Evolutionary conservation across 2,888 invertebrate genomes (phyloP).

Genomic region (Teleogryllus oceanicus): DNA sequence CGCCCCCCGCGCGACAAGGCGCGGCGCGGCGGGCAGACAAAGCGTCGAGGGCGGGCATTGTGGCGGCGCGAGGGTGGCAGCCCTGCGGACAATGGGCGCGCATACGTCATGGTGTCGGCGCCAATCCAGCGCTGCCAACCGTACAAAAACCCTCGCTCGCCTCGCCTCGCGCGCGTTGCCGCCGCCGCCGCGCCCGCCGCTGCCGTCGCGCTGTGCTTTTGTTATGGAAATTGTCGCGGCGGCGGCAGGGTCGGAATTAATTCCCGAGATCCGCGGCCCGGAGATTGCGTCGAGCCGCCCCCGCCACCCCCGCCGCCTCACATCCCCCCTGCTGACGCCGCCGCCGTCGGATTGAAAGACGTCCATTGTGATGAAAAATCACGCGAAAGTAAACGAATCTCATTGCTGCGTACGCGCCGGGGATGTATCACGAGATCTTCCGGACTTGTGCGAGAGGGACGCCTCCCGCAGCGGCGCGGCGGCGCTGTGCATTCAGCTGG

Average conservation of each 20-base stretch:
- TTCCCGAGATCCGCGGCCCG: slow-evolving; percentile 1
- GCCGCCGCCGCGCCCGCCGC: background rate
- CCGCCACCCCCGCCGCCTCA: background rate
- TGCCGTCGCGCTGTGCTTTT: background rate
- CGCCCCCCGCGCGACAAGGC: background rate
- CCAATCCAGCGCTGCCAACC: slow-evolving; percentile 18
- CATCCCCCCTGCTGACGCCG: background rate
- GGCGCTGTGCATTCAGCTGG: background rate
- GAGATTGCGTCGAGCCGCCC: background rate
- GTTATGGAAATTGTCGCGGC: slow-evolving; percentile 10
- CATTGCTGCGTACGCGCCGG: background rate
- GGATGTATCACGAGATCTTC: slow-evolving; percentile 18
- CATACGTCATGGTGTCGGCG: slow-evolving; percentile 27
- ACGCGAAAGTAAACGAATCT: slow-evolving; percentile 9
- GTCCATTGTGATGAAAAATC: slow-evolving; percentile 9
- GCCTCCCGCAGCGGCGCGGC: too few species aligned
- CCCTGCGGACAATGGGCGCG: slow-evolving; percentile 21
- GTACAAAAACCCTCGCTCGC: slow-evolving; percentile 18
- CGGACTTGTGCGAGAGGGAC: background rate
- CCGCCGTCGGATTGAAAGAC: slow-evolving; percentile 1
- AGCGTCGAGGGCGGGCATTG: background rate
- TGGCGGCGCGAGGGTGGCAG: slow-evolving; percentile 11
- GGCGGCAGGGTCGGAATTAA: background rate
- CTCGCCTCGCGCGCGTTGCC: background rate
- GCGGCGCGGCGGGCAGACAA: background rate